Evolutionary conservation across 2,797 vertebrate species (phyloP).

Genomic region (Neopelma chrysocephalum): DNA sequence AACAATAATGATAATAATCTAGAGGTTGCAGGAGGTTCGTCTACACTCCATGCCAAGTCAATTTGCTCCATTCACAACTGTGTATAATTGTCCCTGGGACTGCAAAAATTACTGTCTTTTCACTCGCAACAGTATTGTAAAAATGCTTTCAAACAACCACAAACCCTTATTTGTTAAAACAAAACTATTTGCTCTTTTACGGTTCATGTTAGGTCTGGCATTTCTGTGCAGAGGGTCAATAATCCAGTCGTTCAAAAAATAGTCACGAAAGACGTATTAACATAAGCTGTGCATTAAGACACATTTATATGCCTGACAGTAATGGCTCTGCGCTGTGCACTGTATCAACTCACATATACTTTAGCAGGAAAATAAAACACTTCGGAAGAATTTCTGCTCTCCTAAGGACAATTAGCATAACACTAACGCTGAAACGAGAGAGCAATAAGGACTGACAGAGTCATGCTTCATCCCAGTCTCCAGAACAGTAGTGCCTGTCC

Average conservation of each 20-base stretch:
- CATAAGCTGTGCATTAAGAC: conserved; percentile 59
- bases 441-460: background rate
- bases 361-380: background rate
- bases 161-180: background rate
- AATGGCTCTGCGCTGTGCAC: background rate
- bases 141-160: background rate
- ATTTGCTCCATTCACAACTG: background rate
- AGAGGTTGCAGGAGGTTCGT: background rate
- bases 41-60: background rate
- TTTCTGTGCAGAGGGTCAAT: conserved; percentile 40
- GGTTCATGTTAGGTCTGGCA: conserved; percentile 10
- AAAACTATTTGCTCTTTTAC: background rate
- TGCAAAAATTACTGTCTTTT: conserved; percentile 3
- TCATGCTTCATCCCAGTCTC: background rate
- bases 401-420: background rate
- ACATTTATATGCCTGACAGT: conserved; percentile 35
- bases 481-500: background rate
- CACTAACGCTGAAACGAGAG: background rate
- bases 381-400: conserved; percentile 3
- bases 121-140: background rate
- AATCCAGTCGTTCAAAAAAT: conserved; percentile 49
- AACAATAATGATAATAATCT: background rate
- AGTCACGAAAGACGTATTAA: conserved; percentile 52
- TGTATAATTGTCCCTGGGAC: background rate
- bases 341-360: background rate